A percentile compares a stretch with the other conserved stretches of the same genome.
Evolutionary conservation across 2,113 vertebrate genomes (phyloP).

Genomic region (Eublepharis macularius): DNA sequence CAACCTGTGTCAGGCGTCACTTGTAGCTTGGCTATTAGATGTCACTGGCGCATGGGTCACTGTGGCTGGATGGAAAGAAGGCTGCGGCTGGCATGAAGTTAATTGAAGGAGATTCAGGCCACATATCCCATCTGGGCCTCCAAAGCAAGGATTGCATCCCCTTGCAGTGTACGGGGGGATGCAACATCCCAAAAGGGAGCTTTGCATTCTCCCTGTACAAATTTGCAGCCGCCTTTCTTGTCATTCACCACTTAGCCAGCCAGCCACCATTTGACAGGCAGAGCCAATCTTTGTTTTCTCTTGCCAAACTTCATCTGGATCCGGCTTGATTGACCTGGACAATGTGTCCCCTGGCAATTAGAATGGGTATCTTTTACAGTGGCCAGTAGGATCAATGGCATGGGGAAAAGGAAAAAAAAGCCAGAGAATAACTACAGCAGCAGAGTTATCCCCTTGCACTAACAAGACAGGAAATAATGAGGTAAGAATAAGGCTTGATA

Average conservation of each 20-base stretch:
- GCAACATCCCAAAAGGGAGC: background rate
- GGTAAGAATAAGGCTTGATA: background rate
- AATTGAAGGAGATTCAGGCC: too few relatives aligned
- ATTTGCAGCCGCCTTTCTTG: background rate
- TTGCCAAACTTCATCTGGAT: background rate
- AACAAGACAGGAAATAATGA: conserved; percentile 11
- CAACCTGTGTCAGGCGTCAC: too few relatives aligned
- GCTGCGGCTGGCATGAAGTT: too few relatives aligned
- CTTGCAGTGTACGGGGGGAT: too few relatives aligned
- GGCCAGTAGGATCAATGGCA: conserved; percentile 6
- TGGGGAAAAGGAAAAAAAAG: background rate
- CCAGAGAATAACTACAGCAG: conserved; percentile 1
- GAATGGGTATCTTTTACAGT: background rate
- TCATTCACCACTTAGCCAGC: background rate
- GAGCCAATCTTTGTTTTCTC: background rate
- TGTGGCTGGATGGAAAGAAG: too few relatives aligned
- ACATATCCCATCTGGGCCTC: too few relatives aligned
- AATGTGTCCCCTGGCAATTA: background rate
- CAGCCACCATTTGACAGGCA: background rate
- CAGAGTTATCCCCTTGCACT: background rate
- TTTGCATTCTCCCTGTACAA: background rate
- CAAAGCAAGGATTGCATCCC: too few relatives aligned
- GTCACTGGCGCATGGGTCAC: too few relatives aligned
- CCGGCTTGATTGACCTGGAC: background rate
- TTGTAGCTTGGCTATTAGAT: too few relatives aligned